Evolutionary conservation across 2,888 invertebrate species (phyloP).

Genomic region (Galeruca laticollis): DNA sequence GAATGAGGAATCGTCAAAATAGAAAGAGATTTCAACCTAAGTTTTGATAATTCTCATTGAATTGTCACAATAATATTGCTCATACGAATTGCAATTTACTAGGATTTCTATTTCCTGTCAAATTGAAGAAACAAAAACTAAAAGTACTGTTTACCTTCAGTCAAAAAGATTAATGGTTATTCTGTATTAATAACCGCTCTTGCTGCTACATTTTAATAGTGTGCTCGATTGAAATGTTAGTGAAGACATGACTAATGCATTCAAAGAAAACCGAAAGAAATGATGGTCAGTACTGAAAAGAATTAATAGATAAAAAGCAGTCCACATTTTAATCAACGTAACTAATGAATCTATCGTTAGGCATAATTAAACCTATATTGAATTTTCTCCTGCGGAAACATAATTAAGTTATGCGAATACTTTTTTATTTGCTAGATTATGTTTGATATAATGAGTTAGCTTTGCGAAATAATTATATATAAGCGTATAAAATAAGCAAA

Average conservation of each 20-base stretch:
- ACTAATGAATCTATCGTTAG: conserved; percentile 26
- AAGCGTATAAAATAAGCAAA: no score
- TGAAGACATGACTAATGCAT: conserved; percentile 33
- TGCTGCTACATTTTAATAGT: conserved; percentile 34
- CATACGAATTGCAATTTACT: background rate
- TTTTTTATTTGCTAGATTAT: background rate
- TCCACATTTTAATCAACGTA: conserved; percentile 41
- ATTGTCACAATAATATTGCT: no score
- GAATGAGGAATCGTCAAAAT: no score
- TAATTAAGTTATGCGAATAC: background rate
- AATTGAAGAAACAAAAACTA: background rate
- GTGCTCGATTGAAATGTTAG: conserved; percentile 26
- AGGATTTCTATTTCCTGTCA: background rate
- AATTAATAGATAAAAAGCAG: conserved; percentile 30
- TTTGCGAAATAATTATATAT: no score
- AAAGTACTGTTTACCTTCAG: background rate
- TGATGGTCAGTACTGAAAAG: conserved; percentile 27
- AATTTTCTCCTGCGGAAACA: conserved; percentile 25
- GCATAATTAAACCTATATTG: conserved; percentile 28
- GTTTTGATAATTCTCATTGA: no score
- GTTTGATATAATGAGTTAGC: no score
- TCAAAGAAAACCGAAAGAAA: conserved; percentile 24
- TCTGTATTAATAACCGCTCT: conserved; percentile 32
- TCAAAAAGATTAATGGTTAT: conserved; percentile 35
- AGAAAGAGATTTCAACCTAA: no score